Percentiles rank a stretch among this genome's conserved stretches.
phyloP scores from a whole-genome alignment of 2,888 invertebrate species.

The Apotomis turbidana region DNA sequence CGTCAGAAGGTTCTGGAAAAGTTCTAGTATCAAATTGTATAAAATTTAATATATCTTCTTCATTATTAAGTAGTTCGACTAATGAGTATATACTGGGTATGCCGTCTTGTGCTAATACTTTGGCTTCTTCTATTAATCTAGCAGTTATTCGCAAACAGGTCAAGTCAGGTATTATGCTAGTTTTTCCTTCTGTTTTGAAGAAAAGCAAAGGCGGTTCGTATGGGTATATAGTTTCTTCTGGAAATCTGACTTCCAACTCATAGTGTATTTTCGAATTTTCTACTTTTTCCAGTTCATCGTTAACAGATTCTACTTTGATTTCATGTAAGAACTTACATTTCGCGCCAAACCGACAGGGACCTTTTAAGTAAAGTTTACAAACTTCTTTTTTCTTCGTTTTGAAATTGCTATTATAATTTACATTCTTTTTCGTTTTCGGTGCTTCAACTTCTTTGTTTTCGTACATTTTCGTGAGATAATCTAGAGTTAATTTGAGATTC shows the following conservation, averaged over 20 bases:
- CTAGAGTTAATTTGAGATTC: constrained; percentile 87
- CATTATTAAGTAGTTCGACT: constrained; percentile 87
- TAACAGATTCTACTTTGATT: constrained; percentile 65
- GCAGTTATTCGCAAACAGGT: constrained; percentile 87
- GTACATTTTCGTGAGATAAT: constrained; percentile 85
- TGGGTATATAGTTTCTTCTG: constrained; percentile 88
- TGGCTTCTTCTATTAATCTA: constrained; percentile 87
- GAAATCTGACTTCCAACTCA: constrained; percentile 90
- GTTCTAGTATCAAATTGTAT: constrained; percentile 81
- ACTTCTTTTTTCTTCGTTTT: constrained; percentile 82
- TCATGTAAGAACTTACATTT: constrained; percentile 90
- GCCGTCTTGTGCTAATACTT: constrained; percentile 85
- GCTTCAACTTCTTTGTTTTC: constrained; percentile 78
- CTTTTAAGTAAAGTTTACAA: constrained; percentile 86
- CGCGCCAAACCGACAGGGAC: constrained; percentile 88
- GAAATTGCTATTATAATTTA: constrained; percentile 66
- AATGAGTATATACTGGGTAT: constrained; percentile 89
- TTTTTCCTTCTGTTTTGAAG: constrained; percentile 85
- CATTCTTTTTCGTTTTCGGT: constrained; percentile 70
- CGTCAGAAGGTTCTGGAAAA: constrained; percentile 81
- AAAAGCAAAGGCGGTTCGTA: constrained; percentile 89
- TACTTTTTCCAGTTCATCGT: constrained; percentile 57
- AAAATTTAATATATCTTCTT: constrained; percentile 85
- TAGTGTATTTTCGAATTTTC: constrained; percentile 76
- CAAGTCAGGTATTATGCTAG: constrained; percentile 84